Evolutionary conservation across 2,797 vertebrate species (phyloP), one percentile per base, ranked within the genome.

Genomic region (Hyperoplus lanceolatus): DNA sequence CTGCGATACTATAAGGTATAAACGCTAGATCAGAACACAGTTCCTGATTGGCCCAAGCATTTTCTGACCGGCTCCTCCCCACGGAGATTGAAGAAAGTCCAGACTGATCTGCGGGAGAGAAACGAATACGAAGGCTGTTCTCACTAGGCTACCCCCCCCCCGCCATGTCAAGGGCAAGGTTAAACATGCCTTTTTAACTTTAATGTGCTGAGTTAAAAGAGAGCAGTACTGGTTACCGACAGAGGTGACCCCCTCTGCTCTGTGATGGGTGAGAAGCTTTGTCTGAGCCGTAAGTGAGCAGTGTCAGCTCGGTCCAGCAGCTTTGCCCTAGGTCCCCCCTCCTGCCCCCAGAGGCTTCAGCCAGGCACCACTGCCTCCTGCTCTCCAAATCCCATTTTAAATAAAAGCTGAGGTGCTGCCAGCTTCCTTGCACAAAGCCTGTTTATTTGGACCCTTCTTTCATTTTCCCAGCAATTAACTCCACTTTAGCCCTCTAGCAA

Each of bases 401-500:
- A 92, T 84, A 79, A 87, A 87, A 86, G 64, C 84, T 2, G 2
- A 58, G 68, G 45, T 18, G 5, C 46, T 61, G 79, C 87, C 89
- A 88, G 79, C 77, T 85, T 50, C 84, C 77, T 76, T 16, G 66
- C 60, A 82, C 81, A 86, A 80, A 89, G 77, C 84, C 77, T 88
- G 88, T 93, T 91, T 92, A 87, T 92, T 91, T 91, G 84, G 87
- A 82, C 89, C 65, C 74, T 89, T 92, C 89, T 79, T 72, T 92
- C 72, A 84, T 90, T 93, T 89, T 92, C 84, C 79, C 84, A 86
- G 92, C 93, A 93, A 94, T 95, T 95, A 95, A 92, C 90, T 94
- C 85, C 82, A 84, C 88, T 90, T 94, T 92, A 89, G 68, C 92
- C 94, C 89, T 91, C 73, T 85, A 93, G 93, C 92, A 90, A 88